Conservation (phyloP, 2,888 invertebrate species). For the Cephus pygmeus region DNA sequence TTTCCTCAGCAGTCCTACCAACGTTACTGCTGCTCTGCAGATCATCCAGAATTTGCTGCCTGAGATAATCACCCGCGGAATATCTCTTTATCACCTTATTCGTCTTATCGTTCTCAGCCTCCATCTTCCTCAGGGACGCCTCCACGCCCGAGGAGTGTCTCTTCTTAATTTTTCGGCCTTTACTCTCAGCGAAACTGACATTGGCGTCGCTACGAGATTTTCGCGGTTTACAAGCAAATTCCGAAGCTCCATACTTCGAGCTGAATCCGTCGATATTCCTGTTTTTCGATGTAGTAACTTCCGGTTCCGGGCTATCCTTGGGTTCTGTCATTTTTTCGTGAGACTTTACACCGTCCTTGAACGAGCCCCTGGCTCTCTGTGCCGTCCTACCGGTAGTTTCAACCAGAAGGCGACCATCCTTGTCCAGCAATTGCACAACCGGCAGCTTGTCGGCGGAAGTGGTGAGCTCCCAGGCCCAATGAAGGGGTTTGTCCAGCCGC, state of each 20-base stretch:
- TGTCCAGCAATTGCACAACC: conserved; percentile 54
- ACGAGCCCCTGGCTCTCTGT: conserved; percentile 56
- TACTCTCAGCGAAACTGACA: conserved; percentile 21
- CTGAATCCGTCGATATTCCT: conserved; percentile 55
- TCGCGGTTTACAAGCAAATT: conserved; percentile 39
- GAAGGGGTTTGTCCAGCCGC: conserved; percentile 52
- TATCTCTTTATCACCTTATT: conserved; percentile 37
- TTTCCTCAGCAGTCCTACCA: conserved; percentile 41
- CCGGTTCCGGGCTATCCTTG: neutral
- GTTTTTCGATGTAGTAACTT: conserved; percentile 30
- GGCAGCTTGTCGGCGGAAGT: conserved; percentile 54
- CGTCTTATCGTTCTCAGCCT: neutral
- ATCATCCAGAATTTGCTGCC: conserved; percentile 54
- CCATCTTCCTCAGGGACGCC: conserved; percentile 18
- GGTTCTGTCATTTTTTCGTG: conserved; percentile 44
- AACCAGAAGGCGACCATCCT: conserved; percentile 53
- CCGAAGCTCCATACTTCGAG: conserved; percentile 43
- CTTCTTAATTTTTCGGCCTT: conserved; percentile 27
- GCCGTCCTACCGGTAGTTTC: conserved; percentile 56
- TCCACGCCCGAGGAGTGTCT: conserved; percentile 40
- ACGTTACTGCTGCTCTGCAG: conserved; percentile 18
- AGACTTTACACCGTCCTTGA: conserved; percentile 45
- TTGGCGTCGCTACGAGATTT: conserved; percentile 52
- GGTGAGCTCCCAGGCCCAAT: conserved; percentile 60
- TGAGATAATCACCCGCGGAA: conserved; percentile 52